These are phyloP conservation scores for Galerucella nymphaeae DNA, from an alignment of 2,888 invertebrate genomes.

Conservation along the genomic window DNA sequence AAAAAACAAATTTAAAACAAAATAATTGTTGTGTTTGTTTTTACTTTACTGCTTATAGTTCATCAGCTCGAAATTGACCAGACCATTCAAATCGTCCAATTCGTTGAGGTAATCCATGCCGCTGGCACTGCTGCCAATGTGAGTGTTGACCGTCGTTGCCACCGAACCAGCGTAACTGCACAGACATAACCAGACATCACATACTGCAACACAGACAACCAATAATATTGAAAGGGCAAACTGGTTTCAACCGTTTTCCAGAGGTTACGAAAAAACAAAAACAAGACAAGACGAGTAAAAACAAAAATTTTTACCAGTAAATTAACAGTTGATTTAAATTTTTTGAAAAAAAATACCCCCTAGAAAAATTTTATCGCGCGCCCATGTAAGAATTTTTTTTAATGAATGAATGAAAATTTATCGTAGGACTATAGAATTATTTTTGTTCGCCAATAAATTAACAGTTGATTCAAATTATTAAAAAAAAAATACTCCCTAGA, in stretches of 20 bases:
- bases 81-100: constrained; percentile 60
- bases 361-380: too few relatives aligned
- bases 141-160: constrained; percentile 58
- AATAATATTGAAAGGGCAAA: constrained; percentile 43
- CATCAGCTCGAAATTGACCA: constrained; percentile 62
- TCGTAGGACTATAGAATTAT: too few relatives aligned
- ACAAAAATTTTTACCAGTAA: too few relatives aligned
- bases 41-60: constrained; percentile 52
- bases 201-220: constrained; percentile 66
- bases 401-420: too few relatives aligned
- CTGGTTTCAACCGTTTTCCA: constrained; percentile 16
- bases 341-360: too few relatives aligned
- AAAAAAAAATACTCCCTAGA: too few relatives aligned
- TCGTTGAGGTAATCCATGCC: constrained; percentile 62
- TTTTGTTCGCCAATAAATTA: too few relatives aligned
- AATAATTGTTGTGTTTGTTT: constrained; percentile 1
- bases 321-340: too few relatives aligned
- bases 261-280: neutral
- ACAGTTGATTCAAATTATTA: too few relatives aligned
- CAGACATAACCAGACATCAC: constrained; percentile 66
- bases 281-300: neutral
- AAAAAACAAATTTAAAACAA: constrained; percentile 11
- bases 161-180: constrained; percentile 64
- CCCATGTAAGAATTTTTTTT: too few relatives aligned
- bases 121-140: constrained; percentile 50